Evolutionary conservation across 2,113 vertebrate genomes (phyloP), one percentile per base, ranked within the genome.

Genomic region (Meriones unguiculatus): DNA sequence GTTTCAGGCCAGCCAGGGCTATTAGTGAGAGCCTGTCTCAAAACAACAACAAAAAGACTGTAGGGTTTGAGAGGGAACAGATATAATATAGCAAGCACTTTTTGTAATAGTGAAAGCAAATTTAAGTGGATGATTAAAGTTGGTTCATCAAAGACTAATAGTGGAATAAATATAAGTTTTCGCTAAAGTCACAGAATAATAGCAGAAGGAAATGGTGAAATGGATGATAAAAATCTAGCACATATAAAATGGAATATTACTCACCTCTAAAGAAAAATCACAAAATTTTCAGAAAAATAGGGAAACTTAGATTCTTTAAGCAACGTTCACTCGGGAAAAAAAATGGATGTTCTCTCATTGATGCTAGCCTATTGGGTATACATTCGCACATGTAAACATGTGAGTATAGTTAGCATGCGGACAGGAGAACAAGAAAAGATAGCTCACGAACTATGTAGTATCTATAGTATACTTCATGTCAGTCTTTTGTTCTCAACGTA

Each of bases 121-220:
- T 93, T 89, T 89, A 93, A 80, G 32, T 88, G 54, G 10, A 12
- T 94, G 89, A 80, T 93, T 87, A 38, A 87, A 95, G 81, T 70
- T 30, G 72, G 28, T 92, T 94, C 24, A 87, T 92, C 86, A 72
- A 64, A 75, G n/a, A 76, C 50, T 18, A 72, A 38, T 87, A 84
- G 32, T 91, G n/a, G 69, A 84, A 22, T 95, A 93, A 91, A 69
- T 64, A 9, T 50, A 50, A 18, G 5, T 75, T 81, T n/a, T 87
- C 93, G 76, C 88, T 17, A 11, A 54, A 85, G 30, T 94, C 20
- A 69, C 65, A 52, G 62, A 95, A 32, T 85, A 90, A 41, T 67
- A 88, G 46, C 35, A 87, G 20, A 95, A 69, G 59, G 73, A 92
- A 93, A 80, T 78, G 78, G 38, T 41, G n/a, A 41, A 65, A 41